Evolutionary conservation across 2,113 vertebrate species (phyloP).

Genomic region (Petaurus breviceps): DNA sequence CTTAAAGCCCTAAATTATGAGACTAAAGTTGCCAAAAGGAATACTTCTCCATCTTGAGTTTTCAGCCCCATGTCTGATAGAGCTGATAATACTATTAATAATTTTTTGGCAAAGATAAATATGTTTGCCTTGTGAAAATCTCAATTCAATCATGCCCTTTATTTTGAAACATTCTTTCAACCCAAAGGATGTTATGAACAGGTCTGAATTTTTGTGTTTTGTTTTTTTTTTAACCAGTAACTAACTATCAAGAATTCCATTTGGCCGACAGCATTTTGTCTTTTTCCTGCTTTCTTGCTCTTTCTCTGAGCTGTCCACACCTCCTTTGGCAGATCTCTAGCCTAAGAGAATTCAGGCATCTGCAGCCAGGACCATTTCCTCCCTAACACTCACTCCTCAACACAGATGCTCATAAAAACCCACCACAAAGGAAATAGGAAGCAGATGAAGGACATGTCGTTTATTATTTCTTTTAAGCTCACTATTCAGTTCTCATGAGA

Average conservation of each 20-base stretch:
- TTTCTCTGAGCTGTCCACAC: not conserved
- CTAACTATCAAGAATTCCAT: not conserved
- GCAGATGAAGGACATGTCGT: not conserved
- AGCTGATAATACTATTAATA: rapidly evolving
- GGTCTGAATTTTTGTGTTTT: not conserved
- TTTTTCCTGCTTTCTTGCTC: not conserved
- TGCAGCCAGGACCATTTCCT: not conserved
- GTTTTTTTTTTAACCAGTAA: not conserved
- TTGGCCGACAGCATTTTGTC: not conserved
- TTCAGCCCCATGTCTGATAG: rapidly evolving
- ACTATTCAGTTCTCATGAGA: not conserved
- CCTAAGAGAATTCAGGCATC: not conserved
- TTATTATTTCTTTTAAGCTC: slow-evolving; percentile 3
- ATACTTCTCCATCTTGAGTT: not conserved
- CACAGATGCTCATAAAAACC: not conserved
- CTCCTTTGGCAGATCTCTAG: not conserved
- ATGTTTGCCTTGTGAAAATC: not conserved
- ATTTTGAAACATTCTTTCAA: not conserved
- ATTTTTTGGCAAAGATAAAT: not conserved
- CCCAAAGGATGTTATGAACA: not conserved
- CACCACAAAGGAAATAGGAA: slow-evolving; percentile 2
- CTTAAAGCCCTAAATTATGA: not conserved
- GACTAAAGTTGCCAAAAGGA: not conserved
- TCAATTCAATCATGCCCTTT: not conserved
- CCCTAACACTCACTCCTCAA: not conserved